Evolutionary conservation across 92 coral and sea anemone species (phyloP).

Genomic region (Phenganax marumi): DNA sequence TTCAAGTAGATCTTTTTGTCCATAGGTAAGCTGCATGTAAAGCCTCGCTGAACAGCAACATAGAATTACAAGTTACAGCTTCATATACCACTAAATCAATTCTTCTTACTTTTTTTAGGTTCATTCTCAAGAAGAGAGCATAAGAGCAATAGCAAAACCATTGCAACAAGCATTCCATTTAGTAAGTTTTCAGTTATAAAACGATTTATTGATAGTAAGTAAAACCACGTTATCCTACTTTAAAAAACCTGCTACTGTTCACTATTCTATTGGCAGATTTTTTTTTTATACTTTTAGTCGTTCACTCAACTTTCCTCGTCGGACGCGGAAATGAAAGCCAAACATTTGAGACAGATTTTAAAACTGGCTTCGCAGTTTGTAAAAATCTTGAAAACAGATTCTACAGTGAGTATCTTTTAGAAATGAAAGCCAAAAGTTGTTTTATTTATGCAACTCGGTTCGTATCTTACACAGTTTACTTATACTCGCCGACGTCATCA

Average conservation of each 20-base stretch:
- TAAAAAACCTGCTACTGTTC: neutral
- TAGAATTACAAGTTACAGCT: no score
- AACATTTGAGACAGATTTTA: constrained; percentile 76
- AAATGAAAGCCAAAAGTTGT: no score
- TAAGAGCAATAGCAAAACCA: constrained; percentile 53
- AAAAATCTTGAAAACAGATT: constrained; percentile 44
- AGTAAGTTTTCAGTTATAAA: constrained; percentile 46
- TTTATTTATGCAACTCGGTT: no score
- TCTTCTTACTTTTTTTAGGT: constrained; percentile 38
- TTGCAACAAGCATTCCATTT: constrained; percentile 59
- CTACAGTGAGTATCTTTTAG: constrained; percentile 13
- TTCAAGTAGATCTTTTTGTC: neutral
- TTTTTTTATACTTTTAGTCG: constrained; percentile 39
- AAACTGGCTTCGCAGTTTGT: constrained; percentile 70
- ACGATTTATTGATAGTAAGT: neutral
- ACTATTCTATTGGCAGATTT: neutral
- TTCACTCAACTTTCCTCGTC: constrained; percentile 59
- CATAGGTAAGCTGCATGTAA: no score
- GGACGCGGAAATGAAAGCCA: constrained; percentile 69
- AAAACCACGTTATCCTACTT: no score
- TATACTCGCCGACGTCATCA: neutral
- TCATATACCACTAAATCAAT: neutral
- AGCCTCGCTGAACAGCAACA: no score
- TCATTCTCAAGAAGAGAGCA: constrained; percentile 34
- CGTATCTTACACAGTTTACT: no score